phyloP scores from a whole-genome alignment of 2,113 vertebrate species.

The Piaya cayana region DNA sequence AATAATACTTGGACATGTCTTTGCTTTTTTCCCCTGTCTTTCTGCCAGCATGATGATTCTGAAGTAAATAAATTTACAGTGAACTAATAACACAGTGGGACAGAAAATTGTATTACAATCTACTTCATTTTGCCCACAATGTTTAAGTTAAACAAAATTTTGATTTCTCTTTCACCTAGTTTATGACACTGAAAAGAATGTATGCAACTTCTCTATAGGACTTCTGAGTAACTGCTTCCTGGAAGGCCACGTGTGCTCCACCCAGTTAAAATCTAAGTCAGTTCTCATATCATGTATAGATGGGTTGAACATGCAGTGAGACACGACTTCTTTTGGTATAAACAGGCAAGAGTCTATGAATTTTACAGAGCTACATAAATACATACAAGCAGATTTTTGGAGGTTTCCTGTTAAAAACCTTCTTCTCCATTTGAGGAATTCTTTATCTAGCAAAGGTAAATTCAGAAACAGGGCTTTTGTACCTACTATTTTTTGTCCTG shows the following conservation, averaged over 20 bases:
- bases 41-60: neutral
- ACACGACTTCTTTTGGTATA: neutral
- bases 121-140: neutral
- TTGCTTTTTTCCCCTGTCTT: neutral
- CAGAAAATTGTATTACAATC: neutral
- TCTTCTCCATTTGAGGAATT: neutral
- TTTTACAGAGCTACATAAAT: neutral
- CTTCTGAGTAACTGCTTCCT: neutral
- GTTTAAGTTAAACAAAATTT: neutral
- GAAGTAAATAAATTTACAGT: neutral
- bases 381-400: neutral
- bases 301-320: neutral
- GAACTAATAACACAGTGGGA: neutral
- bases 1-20: neutral
- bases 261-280: neutral
- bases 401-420: neutral
- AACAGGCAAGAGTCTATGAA: neutral
- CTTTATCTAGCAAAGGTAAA: neutral
- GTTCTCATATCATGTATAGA: neutral
- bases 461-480: neutral
- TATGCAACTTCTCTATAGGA: neutral
- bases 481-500: neutral
- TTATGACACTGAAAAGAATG: neutral
- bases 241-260: neutral
- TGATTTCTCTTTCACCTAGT: neutral